Base-by-base conservation (phyloP, 2,113 vertebrate species). In the Melanotaenia duboulayi region DNA sequence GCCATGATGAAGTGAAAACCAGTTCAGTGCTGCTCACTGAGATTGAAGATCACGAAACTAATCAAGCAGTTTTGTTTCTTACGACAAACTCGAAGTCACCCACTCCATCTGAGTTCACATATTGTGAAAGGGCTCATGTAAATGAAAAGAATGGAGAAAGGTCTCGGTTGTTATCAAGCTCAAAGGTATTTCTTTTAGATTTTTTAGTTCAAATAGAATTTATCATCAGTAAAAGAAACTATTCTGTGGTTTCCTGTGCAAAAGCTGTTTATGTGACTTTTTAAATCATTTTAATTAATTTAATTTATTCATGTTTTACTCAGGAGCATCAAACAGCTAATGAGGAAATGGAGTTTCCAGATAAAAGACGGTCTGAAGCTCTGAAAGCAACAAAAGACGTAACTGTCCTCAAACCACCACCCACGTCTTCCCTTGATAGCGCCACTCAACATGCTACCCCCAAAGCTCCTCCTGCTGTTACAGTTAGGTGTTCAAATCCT, bases 321-420 rank as follows among this genome's bases (percentile, higher is more conserved):
- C 57, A 98, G 97, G 94, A 91, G 64, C 93, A 91, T 74, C 92
- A 90, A 82, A 94, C 93, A 75, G 93, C 93, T 1, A 92, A 94
- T n/a, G 94, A 95, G 80, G 94, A 94, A 80, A 93, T 94, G 92
- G 94, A 95, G 51, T 93, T 94, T 80, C 95, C 94, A 0, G 92
- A 94, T 0, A 94, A 94, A 0, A 94, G 94, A 90, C 92, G 90
- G 82, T 93, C 92, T 61, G 87, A 87, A 0, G 90, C 93, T 1
- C 91, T 94, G 49, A 94, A 94, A 81, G 91, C 94, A 62, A 28
- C 51, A 11, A 25, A 63, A 22, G 62, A 82, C 11, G 44, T 23
- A 14, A 46, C 72, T 50, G 61, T 56, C n/a, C 58, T 54, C 1
- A 44, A 46, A 9, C 56, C 55, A 67, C 70, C 42, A 7, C 48